Conservation (phyloP, 2,113 vertebrate genomes). For the Poeciliopsis turrubarensis region DNA sequence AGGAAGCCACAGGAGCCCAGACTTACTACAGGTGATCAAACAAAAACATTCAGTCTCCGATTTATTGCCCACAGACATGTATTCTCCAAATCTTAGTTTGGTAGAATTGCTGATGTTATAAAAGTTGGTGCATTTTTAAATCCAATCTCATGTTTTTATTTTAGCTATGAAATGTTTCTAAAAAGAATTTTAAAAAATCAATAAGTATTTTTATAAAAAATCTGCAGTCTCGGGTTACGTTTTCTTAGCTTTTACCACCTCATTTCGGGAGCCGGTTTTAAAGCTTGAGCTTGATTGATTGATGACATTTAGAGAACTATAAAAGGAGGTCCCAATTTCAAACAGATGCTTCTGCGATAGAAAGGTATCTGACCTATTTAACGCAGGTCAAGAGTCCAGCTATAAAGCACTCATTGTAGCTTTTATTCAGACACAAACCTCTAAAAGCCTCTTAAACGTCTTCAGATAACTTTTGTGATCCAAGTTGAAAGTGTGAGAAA, state of each 20-base stretch:
- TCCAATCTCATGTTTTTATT: no score
- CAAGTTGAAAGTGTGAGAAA: background rate
- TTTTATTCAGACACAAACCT: conserved; percentile 27
- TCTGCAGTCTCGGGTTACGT: no score
- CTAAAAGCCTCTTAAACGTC: conserved; percentile 13
- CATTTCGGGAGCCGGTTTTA: background rate
- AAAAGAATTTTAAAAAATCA: no score
- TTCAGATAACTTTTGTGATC: conserved; percentile 5
- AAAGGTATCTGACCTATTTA: no score
- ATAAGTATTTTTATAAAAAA: no score
- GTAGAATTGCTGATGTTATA: no score
- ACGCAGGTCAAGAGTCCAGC: background rate
- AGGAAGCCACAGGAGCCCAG: conserved; percentile 62
- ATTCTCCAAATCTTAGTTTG: no score
- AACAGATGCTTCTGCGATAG: background rate
- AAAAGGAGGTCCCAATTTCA: conserved; percentile 2
- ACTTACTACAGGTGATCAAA: conserved; percentile 80
- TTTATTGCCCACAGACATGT: no score
- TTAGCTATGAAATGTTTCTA: no score
- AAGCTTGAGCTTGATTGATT: background rate
- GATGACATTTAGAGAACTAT: background rate
- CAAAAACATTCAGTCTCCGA: background rate
- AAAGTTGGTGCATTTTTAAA: no score
- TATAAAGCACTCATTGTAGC: conserved; percentile 53
- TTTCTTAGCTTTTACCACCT: no score